phyloP scores from a whole-genome alignment of 1,140 invertebrate species.

The Heliconius eleuchia region DNA sequence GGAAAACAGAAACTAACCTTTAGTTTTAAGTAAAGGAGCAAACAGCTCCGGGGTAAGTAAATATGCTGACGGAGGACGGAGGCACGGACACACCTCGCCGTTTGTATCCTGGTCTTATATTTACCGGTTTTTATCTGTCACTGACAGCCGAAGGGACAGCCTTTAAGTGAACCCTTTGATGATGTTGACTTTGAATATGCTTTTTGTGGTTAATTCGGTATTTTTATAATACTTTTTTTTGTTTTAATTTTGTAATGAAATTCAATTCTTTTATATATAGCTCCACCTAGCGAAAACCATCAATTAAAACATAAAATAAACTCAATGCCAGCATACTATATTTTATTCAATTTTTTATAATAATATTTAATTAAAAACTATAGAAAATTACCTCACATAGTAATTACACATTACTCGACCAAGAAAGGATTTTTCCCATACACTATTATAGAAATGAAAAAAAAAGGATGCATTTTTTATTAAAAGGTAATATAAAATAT shows the following conservation, averaged over 20 bases:
- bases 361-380: not conserved
- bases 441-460: conserved; percentile 9
- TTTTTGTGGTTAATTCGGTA: conserved; percentile 19
- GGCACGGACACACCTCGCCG: conserved; percentile 63
- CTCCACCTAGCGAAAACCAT: too few relatives aligned
- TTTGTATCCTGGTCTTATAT: conserved; percentile 49
- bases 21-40: conserved; percentile 73
- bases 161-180: conserved; percentile 65
- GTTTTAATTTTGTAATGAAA: too few relatives aligned
- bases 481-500: conserved; percentile 29
- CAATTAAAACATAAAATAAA: too few relatives aligned
- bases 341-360: not conserved
- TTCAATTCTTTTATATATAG: too few relatives aligned
- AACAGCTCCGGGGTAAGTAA: conserved; percentile 74
- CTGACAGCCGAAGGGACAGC: conserved; percentile 60
- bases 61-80: conserved; percentile 78
- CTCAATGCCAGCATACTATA: too few relatives aligned
- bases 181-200: conserved; percentile 53
- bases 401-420: not conserved
- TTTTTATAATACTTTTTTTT: not conserved
- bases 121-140: conserved; percentile 72
- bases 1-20: conserved; percentile 44
- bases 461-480: conserved; percentile 2
- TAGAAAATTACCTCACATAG: not conserved
- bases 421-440: not conserved